phyloP scores from a whole-genome alignment of 2,888 invertebrate genomes.

The Choristoneura rosaceana region DNA sequence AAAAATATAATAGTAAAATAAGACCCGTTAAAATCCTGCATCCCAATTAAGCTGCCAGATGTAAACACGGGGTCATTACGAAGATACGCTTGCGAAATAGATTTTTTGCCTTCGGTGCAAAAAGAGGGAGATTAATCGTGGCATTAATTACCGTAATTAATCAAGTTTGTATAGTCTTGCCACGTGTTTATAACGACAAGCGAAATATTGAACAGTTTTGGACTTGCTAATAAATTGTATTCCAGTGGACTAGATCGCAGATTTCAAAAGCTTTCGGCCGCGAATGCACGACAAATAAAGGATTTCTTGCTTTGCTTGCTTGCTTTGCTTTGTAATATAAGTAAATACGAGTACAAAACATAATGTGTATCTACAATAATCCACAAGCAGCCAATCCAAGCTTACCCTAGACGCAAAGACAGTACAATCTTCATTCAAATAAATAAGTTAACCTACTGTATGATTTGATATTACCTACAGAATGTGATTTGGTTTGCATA shows the following conservation, averaged over 20 bases:
- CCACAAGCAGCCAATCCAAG: too few relatives aligned
- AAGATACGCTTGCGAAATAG: neutral
- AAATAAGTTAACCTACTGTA: too few relatives aligned
- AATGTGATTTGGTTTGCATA: too few relatives aligned
- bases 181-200: neutral
- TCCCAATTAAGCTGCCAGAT: neutral
- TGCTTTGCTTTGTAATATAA: too few relatives aligned
- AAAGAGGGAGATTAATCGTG: slow-evolving; percentile 13
- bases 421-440: too few relatives aligned
- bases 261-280: too few relatives aligned
- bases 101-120: neutral
- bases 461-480: too few relatives aligned
- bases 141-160: slow-evolving; percentile 8
- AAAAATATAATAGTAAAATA: neutral
- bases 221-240: neutral
- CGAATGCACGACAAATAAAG: too few relatives aligned
- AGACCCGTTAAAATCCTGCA: neutral
- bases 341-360: too few relatives aligned
- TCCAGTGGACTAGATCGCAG: neutral
- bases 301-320: too few relatives aligned
- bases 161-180: slow-evolving; percentile 9
- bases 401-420: too few relatives aligned
- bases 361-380: too few relatives aligned
- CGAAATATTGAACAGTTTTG: neutral
- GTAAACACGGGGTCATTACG: slow-evolving; percentile 3